These are phyloP conservation scores for Galemys pyrenaicus DNA, from an alignment of 2,113 vertebrate species.

Conservation along the genomic window DNA sequence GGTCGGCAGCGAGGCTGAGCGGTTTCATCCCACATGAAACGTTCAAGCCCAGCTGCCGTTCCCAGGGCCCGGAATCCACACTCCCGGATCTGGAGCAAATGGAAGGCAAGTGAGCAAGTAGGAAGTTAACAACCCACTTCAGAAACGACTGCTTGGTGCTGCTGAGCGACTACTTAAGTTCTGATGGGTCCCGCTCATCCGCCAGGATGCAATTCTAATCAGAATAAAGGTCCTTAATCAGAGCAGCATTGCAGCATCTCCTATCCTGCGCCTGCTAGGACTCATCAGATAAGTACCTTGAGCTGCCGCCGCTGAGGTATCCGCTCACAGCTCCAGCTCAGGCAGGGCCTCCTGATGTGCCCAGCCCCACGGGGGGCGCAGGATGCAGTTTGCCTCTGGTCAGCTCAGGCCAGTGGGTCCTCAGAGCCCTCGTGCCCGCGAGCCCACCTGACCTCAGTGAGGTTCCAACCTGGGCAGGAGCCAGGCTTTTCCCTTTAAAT, in stretches of 20 bases:
- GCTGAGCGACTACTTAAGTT: neutral
- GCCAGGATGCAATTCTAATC: conserved; percentile 14
- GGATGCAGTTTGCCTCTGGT: too few species aligned
- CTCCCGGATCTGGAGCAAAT: neutral
- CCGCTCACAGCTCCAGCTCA: neutral
- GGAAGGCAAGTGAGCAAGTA: conserved; percentile 30
- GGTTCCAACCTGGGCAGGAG: too few species aligned
- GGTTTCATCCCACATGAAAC: neutral
- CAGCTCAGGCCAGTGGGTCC: too few species aligned
- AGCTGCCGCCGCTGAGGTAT: neutral
- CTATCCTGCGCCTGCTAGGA: neutral
- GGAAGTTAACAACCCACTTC: conserved; percentile 44
- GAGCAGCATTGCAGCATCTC: neutral
- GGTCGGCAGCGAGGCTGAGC: neutral
- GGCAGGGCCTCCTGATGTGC: too few species aligned
- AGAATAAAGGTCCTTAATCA: conserved; percentile 29
- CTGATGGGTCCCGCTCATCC: neutral
- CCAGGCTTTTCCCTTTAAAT: too few species aligned
- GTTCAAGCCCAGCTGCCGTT: conserved; percentile 13
- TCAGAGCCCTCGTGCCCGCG: too few species aligned
- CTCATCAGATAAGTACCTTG: neutral
- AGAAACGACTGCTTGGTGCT: neutral
- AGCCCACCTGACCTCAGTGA: too few species aligned
- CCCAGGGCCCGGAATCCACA: conserved; percentile 18
- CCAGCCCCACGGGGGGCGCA: too few species aligned